phyloP scores from a whole-genome alignment of 2,888 invertebrate genomes.

The Drosophila emarginata region DNA sequence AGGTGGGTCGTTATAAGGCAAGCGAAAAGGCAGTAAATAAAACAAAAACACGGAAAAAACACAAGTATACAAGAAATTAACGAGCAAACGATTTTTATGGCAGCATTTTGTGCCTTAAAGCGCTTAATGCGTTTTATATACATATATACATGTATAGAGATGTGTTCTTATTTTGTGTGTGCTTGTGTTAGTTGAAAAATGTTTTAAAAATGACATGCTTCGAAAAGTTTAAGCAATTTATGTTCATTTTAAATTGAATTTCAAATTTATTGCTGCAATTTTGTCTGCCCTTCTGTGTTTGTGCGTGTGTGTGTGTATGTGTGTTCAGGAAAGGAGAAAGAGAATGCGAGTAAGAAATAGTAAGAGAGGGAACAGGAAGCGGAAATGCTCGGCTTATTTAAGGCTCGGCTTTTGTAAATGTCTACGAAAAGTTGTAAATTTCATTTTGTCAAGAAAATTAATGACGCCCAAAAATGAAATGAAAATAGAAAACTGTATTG shows the following conservation, averaged over 20 bases:
- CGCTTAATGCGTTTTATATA: slow-evolving; percentile 74
- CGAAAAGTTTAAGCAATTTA: slow-evolving; percentile 82
- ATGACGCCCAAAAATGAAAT: slow-evolving; percentile 55
- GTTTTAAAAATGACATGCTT: slow-evolving; percentile 82
- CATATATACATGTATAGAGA: slow-evolving; percentile 14
- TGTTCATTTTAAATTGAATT: slow-evolving; percentile 83
- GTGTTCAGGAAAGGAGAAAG: slow-evolving; percentile 1
- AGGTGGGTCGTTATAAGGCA: slow-evolving; percentile 33
- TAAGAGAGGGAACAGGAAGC: slow-evolving; percentile 50
- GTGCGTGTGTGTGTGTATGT: slow-evolving; percentile 27
- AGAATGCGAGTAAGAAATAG: slow-evolving; percentile 12
- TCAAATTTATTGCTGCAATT: slow-evolving; percentile 81
- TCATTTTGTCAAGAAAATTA: slow-evolving; percentile 73
- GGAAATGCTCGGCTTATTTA: slow-evolving; percentile 69
- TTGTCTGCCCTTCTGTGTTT: slow-evolving; percentile 49
- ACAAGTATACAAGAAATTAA: slow-evolving; percentile 73
- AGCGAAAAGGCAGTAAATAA: slow-evolving; percentile 58
- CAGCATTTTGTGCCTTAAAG: slow-evolving; percentile 78
- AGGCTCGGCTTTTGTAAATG: slow-evolving; percentile 19
- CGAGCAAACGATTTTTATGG: slow-evolving; percentile 79
- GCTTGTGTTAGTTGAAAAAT: slow-evolving; percentile 78
- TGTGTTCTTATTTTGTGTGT: slow-evolving; percentile 24
- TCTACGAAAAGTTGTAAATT: slow-evolving; percentile 66
- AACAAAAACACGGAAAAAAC: slow-evolving; percentile 41
- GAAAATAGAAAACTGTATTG: slow-evolving; percentile 31